Percentiles rank a stretch among this genome's conserved stretches.
Evolutionary conservation across 2,797 vertebrate species (phyloP).

Genomic region (Tenualosa ilisha): DNA sequence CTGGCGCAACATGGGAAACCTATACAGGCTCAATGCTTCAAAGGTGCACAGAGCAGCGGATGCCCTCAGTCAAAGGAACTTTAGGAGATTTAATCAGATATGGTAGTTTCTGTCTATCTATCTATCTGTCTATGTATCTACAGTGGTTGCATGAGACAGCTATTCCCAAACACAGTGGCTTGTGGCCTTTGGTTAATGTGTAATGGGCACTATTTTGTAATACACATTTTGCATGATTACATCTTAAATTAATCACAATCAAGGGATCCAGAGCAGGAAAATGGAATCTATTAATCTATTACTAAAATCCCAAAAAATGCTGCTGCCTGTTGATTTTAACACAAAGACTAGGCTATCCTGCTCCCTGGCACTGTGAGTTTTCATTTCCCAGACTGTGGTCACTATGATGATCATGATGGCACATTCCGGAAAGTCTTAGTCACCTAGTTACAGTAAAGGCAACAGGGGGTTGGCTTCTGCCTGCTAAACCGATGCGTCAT

Average conservation of each 20-base stretch:
- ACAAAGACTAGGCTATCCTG: not conserved
- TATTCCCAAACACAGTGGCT: not conserved
- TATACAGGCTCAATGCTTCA: not conserved
- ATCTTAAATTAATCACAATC: not conserved
- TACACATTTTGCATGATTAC: not conserved
- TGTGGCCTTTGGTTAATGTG: not conserved
- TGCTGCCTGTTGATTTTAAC: not conserved
- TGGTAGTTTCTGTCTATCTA: no score
- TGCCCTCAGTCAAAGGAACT: no score
- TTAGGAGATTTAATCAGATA: no score
- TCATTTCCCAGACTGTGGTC: not conserved
- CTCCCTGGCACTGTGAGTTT: not conserved
- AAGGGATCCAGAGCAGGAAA: not conserved
- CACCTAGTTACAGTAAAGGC: slow-evolving; percentile 7
- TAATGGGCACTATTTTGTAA: no score
- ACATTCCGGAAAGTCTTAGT: slow-evolving; percentile 23
- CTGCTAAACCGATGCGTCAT: slow-evolving; percentile 1
- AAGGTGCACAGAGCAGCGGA: not conserved
- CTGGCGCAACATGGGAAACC: not conserved
- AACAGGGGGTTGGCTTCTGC: not conserved
- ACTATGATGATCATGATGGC: not conserved
- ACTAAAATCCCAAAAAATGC: no score
- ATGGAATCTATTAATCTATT: not conserved
- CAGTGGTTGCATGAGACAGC: not conserved
- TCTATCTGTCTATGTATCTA: no score